Evolutionary conservation across 2,113 vertebrate species (phyloP), one percentile per base, ranked within the genome.

Genomic region (Cheilinus undulatus): DNA sequence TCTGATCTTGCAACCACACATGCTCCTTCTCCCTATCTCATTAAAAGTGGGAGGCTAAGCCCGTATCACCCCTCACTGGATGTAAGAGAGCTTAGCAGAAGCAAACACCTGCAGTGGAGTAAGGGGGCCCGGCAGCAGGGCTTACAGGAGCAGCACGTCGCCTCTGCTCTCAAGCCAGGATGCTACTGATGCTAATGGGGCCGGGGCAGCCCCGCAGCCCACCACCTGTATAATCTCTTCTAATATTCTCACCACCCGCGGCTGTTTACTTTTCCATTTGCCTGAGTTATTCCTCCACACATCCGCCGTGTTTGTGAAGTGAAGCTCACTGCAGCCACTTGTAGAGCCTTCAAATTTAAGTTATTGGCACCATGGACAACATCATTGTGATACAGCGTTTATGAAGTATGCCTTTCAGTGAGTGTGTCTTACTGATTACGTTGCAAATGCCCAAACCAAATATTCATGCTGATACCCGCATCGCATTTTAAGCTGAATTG

Each of bases 171-270:
- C 46, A 70, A 87, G 65, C 78, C 48, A 53, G 62, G 27, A 38
- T 20, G 51, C 57, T 74, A 59, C 62, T 61, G 86, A 89, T 88
- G 80, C 80, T 83, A 65, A 79, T 84, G 66, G 71, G 19, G 67
- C 53, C 14, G 46, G 65, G 73, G 54, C 65, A 57, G 58, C 76
- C 81, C 70, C 17, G 53, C 78, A 69, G 82, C 48, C 51, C 20
- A 6, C 73, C 78, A 87, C 82, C 88, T 88, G 83, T 69, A 88
- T 91, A 89, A 92, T 91, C 88, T 76, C 54, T 65, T 64, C 70
- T 90, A 88, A 91, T 79, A 65, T 83, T 38, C 67, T 74, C 58
- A 49, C 57, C 66, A 82, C 85, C 87, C 34, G 69, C 46, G 49
- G 86, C 70, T 88, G 86, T 91, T 92, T 91, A 85, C 79, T 61